phyloP scores from a whole-genome alignment of 1,140 invertebrate species.

The Zaprionus inermis region DNA sequence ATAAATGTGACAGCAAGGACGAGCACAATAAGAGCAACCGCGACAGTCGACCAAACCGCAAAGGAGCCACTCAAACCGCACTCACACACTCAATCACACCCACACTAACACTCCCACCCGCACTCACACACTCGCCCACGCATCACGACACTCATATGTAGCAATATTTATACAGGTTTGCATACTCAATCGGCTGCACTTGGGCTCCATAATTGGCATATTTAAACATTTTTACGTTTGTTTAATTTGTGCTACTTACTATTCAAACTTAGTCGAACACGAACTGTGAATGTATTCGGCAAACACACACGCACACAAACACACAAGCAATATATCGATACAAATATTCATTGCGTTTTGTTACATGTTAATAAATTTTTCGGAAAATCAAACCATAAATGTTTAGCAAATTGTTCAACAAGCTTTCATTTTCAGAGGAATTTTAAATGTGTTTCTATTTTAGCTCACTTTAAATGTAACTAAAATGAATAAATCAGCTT shows the following conservation, averaged over 20 bases:
- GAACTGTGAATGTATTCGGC: not conserved
- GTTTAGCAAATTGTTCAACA: not conserved
- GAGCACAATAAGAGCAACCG: constrained; percentile 17
- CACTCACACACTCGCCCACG: constrained; percentile 7
- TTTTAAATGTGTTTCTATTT: not conserved
- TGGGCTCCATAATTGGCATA: constrained; percentile 11
- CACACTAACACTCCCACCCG: not conserved
- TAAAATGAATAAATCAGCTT: not conserved
- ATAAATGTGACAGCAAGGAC: constrained; percentile 33
- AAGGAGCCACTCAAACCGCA: constrained; percentile 14
- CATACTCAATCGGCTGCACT: constrained; percentile 32
- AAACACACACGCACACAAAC: too few species aligned
- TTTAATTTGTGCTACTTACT: not conserved
- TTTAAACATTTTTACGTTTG: not conserved
- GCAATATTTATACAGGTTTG: constrained; percentile 26
- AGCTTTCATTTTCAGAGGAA: not conserved
- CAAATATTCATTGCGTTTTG: not conserved
- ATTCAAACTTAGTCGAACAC: not conserved
- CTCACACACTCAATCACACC: not conserved
- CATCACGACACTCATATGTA: constrained; percentile 7
- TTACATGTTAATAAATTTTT: constrained; percentile 1
- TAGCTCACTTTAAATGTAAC: not conserved
- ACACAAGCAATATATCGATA: not conserved
- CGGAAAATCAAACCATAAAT: not conserved
- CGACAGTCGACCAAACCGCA: constrained; percentile 29